These are phyloP conservation scores for Merodon equestris DNA, from an alignment of 2,888 invertebrate species.

Conservation along the genomic window DNA sequence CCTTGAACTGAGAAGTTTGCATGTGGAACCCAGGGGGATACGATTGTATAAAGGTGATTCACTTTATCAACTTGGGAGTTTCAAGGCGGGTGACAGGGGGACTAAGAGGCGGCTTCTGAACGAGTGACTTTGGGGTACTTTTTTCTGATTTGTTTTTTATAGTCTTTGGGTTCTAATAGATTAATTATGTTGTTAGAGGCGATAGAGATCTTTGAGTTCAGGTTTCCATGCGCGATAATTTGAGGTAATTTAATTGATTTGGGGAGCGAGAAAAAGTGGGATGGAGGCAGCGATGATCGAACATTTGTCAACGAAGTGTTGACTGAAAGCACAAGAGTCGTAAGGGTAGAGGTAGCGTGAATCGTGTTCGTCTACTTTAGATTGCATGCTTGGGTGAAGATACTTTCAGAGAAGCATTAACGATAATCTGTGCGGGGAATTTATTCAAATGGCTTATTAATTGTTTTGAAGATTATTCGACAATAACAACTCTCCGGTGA, in stretches of 20 bases:
- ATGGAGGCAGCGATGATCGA: too few relatives aligned
- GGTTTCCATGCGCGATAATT: slow-evolving; percentile 40
- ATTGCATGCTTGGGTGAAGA: too few relatives aligned
- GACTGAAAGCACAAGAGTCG: too few relatives aligned
- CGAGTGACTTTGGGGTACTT: slow-evolving; percentile 22
- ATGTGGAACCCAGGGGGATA: slow-evolving; percentile 14
- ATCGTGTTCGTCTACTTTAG: too few relatives aligned
- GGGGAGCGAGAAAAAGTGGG: background rate
- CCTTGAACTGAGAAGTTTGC: slow-evolving; percentile 31
- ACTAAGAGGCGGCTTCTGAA: slow-evolving; percentile 42
- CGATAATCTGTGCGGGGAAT: too few relatives aligned
- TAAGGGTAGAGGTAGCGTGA: too few relatives aligned
- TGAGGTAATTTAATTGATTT: slow-evolving; percentile 46
- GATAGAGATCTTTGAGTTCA: slow-evolving; percentile 38
- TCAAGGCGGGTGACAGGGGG: slow-evolving; percentile 48
- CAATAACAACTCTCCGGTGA: too few relatives aligned
- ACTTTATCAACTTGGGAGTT: slow-evolving; percentile 54
- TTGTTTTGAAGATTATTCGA: too few relatives aligned
- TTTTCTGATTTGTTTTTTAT: slow-evolving; percentile 8
- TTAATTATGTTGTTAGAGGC: slow-evolving; percentile 46
- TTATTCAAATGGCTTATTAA: too few relatives aligned
- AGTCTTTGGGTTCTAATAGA: slow-evolving; percentile 26
- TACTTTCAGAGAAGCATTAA: too few relatives aligned
- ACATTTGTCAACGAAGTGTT: too few relatives aligned
- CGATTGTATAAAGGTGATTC: slow-evolving; percentile 54